phyloP scores from a whole-genome alignment of 2,888 invertebrate genomes.

The Brassicogethes aeneus region DNA sequence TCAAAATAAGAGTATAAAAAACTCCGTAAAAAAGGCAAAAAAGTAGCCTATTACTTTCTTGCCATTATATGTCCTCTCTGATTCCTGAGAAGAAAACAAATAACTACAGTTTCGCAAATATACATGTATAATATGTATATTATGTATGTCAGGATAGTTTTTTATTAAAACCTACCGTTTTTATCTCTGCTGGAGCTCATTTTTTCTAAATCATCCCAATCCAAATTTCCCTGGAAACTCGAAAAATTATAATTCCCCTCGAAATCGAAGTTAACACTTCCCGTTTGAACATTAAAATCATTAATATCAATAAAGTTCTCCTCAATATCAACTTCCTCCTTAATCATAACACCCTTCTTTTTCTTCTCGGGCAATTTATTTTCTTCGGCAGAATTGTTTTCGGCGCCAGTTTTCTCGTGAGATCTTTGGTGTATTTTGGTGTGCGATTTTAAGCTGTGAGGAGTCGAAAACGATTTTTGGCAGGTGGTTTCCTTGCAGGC shows the following conservation, averaged over 20 bases:
- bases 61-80: too few relatives aligned
- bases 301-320: slow-evolving; percentile 1
- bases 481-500: slow-evolving; percentile 61
- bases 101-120: too few relatives aligned
- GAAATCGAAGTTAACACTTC: slow-evolving; percentile 15
- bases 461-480: slow-evolving; percentile 70
- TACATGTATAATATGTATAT: too few relatives aligned
- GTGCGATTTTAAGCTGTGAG: slow-evolving; percentile 77
- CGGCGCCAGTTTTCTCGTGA: neutral
- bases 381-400: neutral
- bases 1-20: too few relatives aligned
- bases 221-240: slow-evolving; percentile 11
- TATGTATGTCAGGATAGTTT: too few relatives aligned
- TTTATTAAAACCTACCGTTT: slow-evolving; percentile 9
- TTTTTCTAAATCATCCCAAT: slow-evolving; percentile 12
- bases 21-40: too few relatives aligned
- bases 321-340: neutral
- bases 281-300: slow-evolving; percentile 4
- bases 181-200: slow-evolving; percentile 5
- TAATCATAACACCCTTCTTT: slow-evolving; percentile 2
- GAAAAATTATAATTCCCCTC: slow-evolving; percentile 21
- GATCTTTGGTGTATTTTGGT: slow-evolving; percentile 58
- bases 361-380: neutral
- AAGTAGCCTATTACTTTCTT: too few relatives aligned
- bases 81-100: too few relatives aligned